These are phyloP conservation scores for Pedetes capensis DNA, from an alignment of 2,113 vertebrate species.

Conservation along the genomic window DNA sequence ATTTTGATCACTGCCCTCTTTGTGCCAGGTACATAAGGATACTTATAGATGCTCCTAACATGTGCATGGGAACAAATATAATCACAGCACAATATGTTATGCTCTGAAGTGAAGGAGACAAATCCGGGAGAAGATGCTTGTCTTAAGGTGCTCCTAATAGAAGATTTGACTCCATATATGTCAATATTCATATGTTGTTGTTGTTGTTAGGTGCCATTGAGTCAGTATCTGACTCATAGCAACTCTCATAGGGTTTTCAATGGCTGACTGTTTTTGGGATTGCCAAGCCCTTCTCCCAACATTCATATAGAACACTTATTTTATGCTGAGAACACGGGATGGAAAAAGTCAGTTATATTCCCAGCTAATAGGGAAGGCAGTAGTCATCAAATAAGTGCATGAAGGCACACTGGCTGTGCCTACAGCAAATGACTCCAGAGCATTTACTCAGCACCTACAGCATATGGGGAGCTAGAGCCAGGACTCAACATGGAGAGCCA, in stretches of 20 bases:
- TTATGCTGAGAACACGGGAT: too few relatives aligned
- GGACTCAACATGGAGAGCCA: rapidly evolving
- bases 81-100: not conserved
- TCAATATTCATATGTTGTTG: not conserved
- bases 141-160: not conserved
- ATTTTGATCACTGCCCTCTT: not conserved
- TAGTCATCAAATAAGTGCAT: not conserved
- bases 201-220: too few relatives aligned
- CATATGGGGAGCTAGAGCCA: not conserved
- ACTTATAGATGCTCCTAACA: not conserved
- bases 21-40: not conserved
- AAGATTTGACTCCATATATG: not conserved
- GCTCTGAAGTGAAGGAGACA: not conserved
- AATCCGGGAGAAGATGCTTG: not conserved
- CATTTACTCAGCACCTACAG: not conserved
- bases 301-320: not conserved
- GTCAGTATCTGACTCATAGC: too few relatives aligned
- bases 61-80: not conserved
- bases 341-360: not conserved
- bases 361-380: not conserved
- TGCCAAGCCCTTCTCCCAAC: too few relatives aligned
- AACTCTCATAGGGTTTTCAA: too few relatives aligned
- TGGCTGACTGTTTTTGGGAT: too few relatives aligned
- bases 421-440: not conserved
- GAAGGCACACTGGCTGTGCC: not conserved